A percentile compares a stretch with the other conserved stretches of the same genome.
Evolutionary conservation across 2,888 invertebrate species (phyloP).

Genomic region (Fissipunctia ypsillon): DNA sequence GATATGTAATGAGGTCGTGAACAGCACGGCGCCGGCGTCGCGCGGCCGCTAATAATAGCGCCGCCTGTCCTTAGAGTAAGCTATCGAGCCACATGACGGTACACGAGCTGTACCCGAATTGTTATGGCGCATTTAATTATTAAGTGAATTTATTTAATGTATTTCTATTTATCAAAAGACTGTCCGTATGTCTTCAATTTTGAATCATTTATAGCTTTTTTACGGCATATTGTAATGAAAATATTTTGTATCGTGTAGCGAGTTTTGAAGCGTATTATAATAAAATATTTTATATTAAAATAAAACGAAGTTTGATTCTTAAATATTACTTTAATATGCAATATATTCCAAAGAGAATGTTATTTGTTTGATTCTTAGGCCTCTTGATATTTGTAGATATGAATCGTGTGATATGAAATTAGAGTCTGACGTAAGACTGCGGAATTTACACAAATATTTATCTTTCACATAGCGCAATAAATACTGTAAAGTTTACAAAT

Average conservation of each 20-base stretch:
- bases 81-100: conserved; percentile 77
- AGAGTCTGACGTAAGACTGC: conserved; percentile 55
- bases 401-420: conserved; percentile 65
- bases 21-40: background rate
- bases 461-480: conserved; percentile 49
- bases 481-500: conserved; percentile 55
- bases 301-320: conserved; percentile 62
- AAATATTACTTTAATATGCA: conserved; percentile 60
- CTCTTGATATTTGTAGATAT: conserved; percentile 64
- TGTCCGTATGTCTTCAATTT: conserved; percentile 76
- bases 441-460: conserved; percentile 49
- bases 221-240: conserved; percentile 67
- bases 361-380: conserved; percentile 62
- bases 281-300: conserved; percentile 65
- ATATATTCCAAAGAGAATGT: conserved; percentile 55
- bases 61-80: conserved; percentile 42
- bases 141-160: conserved; percentile 72
- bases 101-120: conserved; percentile 77
- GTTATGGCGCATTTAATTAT: conserved; percentile 80
- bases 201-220: conserved; percentile 75
- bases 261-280: conserved; percentile 60
- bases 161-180: conserved; percentile 73
- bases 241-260: conserved; percentile 67
- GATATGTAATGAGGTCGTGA: conserved; percentile 51
- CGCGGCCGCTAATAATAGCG: conserved; percentile 31